These are phyloP conservation scores for Mycogona germanica DNA, from an alignment of 2,888 invertebrate species.

Conservation along the genomic window DNA sequence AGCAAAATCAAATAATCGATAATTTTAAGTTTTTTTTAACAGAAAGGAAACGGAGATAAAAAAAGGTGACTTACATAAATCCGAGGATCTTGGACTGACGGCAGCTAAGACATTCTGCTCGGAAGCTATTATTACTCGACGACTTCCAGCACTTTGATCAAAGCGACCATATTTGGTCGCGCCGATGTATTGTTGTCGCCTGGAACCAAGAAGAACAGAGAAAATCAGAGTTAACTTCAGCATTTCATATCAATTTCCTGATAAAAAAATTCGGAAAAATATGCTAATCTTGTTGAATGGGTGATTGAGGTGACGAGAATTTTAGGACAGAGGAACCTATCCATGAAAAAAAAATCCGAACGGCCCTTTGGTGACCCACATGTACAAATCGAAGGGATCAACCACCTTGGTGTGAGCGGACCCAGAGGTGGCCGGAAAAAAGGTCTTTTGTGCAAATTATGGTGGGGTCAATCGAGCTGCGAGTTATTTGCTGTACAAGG, in stretches of 20 bases:
- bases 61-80: slow-evolving; percentile 22
- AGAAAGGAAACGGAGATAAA: not conserved
- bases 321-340: too few relatives aligned
- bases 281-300: not conserved
- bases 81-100: slow-evolving; percentile 62
- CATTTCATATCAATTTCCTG: not conserved
- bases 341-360: too few relatives aligned
- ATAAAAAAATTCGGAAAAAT: too few relatives aligned
- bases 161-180: slow-evolving; percentile 62
- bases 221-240: too few relatives aligned
- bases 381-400: too few relatives aligned
- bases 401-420: too few relatives aligned
- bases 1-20: not conserved
- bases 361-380: too few relatives aligned
- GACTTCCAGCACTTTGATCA: slow-evolving; percentile 49
- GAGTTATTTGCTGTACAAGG: too few relatives aligned
- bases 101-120: slow-evolving; percentile 79
- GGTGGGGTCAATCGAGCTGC: too few relatives aligned
- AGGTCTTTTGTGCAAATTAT: too few relatives aligned
- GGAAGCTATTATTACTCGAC: slow-evolving; percentile 65
- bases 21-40: not conserved
- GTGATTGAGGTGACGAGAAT: too few relatives aligned
- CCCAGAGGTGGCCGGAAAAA: too few relatives aligned
- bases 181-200: slow-evolving; percentile 74
- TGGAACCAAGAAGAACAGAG: slow-evolving; percentile 31